Percentiles rank a stretch among this genome's conserved stretches.
Conservation (phyloP, 2,113 vertebrate species). For the Camelus dromedarius region DNA sequence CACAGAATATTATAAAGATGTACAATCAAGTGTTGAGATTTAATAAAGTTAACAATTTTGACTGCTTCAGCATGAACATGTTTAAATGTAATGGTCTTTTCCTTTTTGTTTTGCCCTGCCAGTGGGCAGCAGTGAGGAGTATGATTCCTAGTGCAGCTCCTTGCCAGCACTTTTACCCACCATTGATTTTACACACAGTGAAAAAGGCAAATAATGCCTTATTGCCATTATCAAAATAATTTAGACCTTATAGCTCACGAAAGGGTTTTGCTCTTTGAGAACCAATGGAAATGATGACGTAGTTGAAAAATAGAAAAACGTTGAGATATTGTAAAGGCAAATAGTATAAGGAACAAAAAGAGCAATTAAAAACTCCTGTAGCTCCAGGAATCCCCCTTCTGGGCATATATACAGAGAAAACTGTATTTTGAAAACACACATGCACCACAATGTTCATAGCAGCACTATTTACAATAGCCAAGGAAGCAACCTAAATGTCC, state of each 20-base stretch:
- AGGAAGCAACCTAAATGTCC: too few relatives aligned
- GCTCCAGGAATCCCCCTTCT: too few relatives aligned
- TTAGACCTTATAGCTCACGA: background rate
- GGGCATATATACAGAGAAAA: too few relatives aligned
- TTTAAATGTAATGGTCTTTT: background rate
- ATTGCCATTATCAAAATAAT: background rate
- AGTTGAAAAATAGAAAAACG: background rate
- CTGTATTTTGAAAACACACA: too few relatives aligned
- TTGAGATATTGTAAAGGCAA: background rate
- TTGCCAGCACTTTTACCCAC: background rate
- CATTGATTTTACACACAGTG: background rate
- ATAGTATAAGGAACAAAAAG: background rate
- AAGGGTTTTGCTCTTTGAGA: background rate
- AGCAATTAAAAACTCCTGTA: background rate
- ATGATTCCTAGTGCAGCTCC: accelerated
- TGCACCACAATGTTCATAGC: too few relatives aligned
- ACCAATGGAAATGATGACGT: background rate
- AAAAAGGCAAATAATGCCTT: background rate
- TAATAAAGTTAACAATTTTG: background rate
- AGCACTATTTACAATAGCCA: too few relatives aligned
- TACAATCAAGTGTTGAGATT: background rate
- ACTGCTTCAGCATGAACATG: background rate
- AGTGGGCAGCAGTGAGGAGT: background rate
- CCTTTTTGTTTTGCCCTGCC: too few relatives aligned
- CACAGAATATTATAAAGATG: background rate